phyloP scores from a whole-genome alignment of 2,113 vertebrate genomes.

The Gila orcuttii region DNA sequence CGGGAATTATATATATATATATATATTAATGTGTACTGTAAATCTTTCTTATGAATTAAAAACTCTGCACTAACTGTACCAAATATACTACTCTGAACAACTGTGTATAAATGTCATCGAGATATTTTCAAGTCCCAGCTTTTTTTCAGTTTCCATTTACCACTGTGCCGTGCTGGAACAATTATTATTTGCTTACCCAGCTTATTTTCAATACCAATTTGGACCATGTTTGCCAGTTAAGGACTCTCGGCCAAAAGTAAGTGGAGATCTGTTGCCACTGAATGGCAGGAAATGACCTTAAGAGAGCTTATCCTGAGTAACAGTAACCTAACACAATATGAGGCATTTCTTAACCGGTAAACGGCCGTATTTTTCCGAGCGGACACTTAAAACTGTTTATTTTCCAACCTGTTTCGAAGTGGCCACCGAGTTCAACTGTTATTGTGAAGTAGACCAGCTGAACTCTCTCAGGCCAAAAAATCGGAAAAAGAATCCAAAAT shows the following conservation, averaged over 20 bases:
- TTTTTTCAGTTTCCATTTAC: slow-evolving; percentile 71
- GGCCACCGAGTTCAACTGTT: slow-evolving; percentile 50
- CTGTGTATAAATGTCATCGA: slow-evolving; percentile 50
- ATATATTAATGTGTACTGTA: too few species aligned
- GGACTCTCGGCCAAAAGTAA: slow-evolving; percentile 68
- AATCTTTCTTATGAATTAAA: not conserved
- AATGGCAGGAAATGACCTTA: slow-evolving; percentile 76
- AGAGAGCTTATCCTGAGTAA: slow-evolving; percentile 61
- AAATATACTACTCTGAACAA: not conserved
- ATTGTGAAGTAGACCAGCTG: slow-evolving; percentile 46
- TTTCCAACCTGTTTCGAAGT: slow-evolving; percentile 46
- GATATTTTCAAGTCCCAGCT: slow-evolving; percentile 61
- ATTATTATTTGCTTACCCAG: slow-evolving; percentile 48
- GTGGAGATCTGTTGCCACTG: slow-evolving; percentile 70
- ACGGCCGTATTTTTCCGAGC: slow-evolving; percentile 49
- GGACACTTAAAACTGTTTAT: slow-evolving; percentile 48
- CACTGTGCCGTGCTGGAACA: slow-evolving; percentile 49
- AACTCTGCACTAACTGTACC: not conserved
- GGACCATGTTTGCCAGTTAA: slow-evolving; percentile 58
- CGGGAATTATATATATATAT: too few species aligned
- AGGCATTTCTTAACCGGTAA: slow-evolving; percentile 30
- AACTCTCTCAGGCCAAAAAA: slow-evolving; percentile 47
- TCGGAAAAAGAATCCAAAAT: slow-evolving; percentile 33
- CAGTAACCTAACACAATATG: slow-evolving; percentile 53
- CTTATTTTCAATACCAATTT: slow-evolving; percentile 50